Evolutionary conservation across 64 coral and sea anemone species (phyloP).

Genomic region (Astreopora myriophthalma): DNA sequence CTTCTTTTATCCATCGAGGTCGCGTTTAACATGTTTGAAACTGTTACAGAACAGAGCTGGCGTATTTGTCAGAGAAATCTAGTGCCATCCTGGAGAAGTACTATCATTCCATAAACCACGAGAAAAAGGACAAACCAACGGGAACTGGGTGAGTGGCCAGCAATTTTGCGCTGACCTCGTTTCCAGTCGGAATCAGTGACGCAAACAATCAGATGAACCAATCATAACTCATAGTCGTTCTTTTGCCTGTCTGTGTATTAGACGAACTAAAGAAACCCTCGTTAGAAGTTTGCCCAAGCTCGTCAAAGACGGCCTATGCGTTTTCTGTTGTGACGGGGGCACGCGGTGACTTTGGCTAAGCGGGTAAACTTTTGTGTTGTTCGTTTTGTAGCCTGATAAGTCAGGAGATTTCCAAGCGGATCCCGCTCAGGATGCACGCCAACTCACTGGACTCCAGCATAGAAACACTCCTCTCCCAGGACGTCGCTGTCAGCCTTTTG

Average conservation of each 20-base stretch:
- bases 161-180: neutral
- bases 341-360: neutral
- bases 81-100: constrained; percentile 73
- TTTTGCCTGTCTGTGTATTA: too few relatives aligned
- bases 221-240: too few relatives aligned
- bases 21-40: neutral
- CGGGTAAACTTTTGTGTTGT: neutral
- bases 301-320: too few relatives aligned
- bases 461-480: constrained; percentile 90
- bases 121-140: constrained; percentile 86
- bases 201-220: too few relatives aligned
- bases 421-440: constrained; percentile 63
- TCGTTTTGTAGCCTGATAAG: constrained; percentile 55
- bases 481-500: constrained; percentile 87
- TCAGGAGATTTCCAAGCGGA: constrained; percentile 83
- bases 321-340: too few relatives aligned
- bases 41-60: constrained; percentile 74
- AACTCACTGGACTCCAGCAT: constrained; percentile 69
- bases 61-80: constrained; percentile 90
- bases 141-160: constrained; percentile 65
- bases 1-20: neutral
- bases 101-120: constrained; percentile 81
- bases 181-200: too few relatives aligned
- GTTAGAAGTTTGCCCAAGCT: too few relatives aligned
- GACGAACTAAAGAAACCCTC: too few relatives aligned